These are phyloP conservation scores for Thalpophila matura DNA, from an alignment of 2,888 invertebrate genomes.

Conservation along the genomic window DNA sequence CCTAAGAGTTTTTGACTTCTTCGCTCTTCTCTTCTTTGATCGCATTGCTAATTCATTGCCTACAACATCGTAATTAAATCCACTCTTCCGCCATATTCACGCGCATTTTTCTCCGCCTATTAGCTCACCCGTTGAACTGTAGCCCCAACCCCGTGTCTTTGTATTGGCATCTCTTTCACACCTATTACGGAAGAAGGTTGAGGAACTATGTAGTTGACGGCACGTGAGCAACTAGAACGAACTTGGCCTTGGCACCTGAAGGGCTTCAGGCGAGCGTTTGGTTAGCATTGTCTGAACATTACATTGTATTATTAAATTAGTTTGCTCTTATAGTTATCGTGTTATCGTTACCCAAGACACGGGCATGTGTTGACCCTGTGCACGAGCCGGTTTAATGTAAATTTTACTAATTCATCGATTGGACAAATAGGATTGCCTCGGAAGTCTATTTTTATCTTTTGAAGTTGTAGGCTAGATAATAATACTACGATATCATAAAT, in stretches of 20 bases:
- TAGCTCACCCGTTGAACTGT: slow-evolving; percentile 34
- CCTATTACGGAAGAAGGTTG: slow-evolving; percentile 5
- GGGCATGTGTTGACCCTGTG: slow-evolving; percentile 34
- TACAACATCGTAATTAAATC: slow-evolving; percentile 4
- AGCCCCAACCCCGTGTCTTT: slow-evolving; percentile 14
- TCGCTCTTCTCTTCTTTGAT: no score
- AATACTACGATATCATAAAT: background rate
- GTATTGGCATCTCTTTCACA: slow-evolving; percentile 26
- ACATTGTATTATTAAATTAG: slow-evolving; percentile 38
- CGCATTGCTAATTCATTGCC: slow-evolving; percentile 15
- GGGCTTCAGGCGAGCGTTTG: slow-evolving; percentile 64
- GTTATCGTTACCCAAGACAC: slow-evolving; percentile 20
- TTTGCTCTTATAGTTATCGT: slow-evolving; percentile 14
- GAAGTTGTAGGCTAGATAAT: background rate
- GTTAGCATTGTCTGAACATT: slow-evolving; percentile 8
- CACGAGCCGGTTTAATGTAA: slow-evolving; percentile 9
- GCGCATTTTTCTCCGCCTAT: slow-evolving; percentile 21
- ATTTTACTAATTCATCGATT: slow-evolving; percentile 26
- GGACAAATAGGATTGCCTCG: slow-evolving; percentile 4
- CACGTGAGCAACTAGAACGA: slow-evolving; percentile 59
- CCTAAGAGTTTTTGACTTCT: no score
- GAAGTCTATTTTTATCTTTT: slow-evolving; percentile 1
- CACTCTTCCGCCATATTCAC: slow-evolving; percentile 1
- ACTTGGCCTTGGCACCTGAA: slow-evolving; percentile 74
- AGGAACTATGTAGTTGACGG: slow-evolving; percentile 12